Base-by-base conservation (phyloP, 1,140 invertebrate genomes). In the Branchinecta lindahli region DNA sequence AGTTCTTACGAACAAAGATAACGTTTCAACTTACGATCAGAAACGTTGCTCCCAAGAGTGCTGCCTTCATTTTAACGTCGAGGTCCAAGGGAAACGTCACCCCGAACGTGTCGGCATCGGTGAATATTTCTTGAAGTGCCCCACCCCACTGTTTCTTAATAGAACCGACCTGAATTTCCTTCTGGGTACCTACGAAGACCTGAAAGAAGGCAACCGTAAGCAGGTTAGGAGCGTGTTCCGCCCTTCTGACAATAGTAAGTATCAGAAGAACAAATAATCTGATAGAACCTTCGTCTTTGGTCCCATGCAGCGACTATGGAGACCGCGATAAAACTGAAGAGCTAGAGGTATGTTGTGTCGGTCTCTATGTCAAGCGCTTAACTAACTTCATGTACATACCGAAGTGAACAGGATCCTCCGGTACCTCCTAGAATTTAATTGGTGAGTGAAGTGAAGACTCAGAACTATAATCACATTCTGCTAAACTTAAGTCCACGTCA, bases 51-150 rank as follows among this genome's bases (percentile, higher is more conserved):
- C 77, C 80, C 15, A 82, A 68, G n/a, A 81, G 69, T 12, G 76
- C 74, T 33, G 80, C 79, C 72, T 82, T 82, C 67, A 80, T 77
- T 33, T 77, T 77, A 8, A 81, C 78, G 73, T 81, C 79, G 68
- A 82, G 73, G 74, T 81, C 79, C 18, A 79, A 71, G 8, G 81
- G 81, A 73, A 82, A 81, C 9, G 75, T 73, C 12, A 81, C 77
- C 9, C 77, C 78, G 74, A 82, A 82, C 71, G 79, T 82, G 70
- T 82, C 81, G 46, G 80, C 78, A 75, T 81, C 80, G 8, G 80
- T 81, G 72, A 81, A 80, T n/a, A 76, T 70, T 74, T 82, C 81
- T 71, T 77, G 78, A 10, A 75, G 73, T 9, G 82, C 71, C 8
- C 81, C 80, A 47, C 74, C 73, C 79, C 80, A 81, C 72, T 81